Conservation (phyloP, 1,140 invertebrate species). For the Parapsyche elsis region DNA sequence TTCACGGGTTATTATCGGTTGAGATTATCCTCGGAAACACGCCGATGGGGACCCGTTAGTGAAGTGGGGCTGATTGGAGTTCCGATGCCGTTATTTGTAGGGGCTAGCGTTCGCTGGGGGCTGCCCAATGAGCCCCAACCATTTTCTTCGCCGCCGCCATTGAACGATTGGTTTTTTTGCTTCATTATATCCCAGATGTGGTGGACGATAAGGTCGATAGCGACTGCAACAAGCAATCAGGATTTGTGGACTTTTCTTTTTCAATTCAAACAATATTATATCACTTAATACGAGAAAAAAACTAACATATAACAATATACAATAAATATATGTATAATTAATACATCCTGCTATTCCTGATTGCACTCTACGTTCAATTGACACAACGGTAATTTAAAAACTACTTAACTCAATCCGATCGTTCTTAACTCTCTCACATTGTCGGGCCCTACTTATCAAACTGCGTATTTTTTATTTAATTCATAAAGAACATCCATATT, state of each 20-base stretch:
- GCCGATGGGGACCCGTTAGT: constrained; percentile 29
- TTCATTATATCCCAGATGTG: constrained; percentile 96
- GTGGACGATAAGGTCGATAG: constrained; percentile 98
- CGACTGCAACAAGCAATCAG: constrained; percentile 82
- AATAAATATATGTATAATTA: neutral
- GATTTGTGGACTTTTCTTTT: constrained; percentile 40
- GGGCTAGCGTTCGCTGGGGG: neutral
- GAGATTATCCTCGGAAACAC: constrained; percentile 63
- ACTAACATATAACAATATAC: neutral
- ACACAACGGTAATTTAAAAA: too few species aligned
- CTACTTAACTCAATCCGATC: too few species aligned
- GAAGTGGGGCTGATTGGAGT: neutral
- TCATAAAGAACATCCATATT: too few species aligned
- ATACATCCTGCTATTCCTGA: too few species aligned
- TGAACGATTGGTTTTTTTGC: constrained; percentile 68
- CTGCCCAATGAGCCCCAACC: constrained; percentile 55
- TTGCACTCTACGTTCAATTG: too few species aligned
- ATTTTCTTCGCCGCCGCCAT: constrained; percentile 53
- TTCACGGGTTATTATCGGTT: constrained; percentile 62
- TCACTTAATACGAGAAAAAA: neutral
- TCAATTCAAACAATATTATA: constrained; percentile 1
- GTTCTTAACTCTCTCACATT: too few species aligned
- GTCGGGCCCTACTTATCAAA: too few species aligned
- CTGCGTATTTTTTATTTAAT: too few species aligned
- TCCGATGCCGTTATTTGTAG: neutral